phyloP scores from a whole-genome alignment of 2,797 vertebrate species.

The Thunnus albacares region DNA sequence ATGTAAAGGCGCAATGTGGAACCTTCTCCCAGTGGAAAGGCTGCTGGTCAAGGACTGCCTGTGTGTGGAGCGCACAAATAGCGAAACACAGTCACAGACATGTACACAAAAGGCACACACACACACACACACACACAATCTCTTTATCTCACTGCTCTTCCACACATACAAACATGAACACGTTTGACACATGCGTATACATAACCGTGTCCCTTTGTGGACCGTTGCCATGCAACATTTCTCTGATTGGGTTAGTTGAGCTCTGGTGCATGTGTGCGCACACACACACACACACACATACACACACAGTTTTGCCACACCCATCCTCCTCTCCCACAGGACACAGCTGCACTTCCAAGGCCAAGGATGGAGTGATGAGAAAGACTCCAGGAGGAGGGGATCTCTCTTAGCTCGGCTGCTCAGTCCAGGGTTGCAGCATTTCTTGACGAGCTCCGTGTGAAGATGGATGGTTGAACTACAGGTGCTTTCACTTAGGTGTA shows the following conservation, averaged over 20 bases:
- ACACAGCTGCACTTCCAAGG: constrained; percentile 80
- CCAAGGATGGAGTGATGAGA: constrained; percentile 66
- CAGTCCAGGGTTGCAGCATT: constrained; percentile 17
- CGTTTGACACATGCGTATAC: constrained; percentile 74
- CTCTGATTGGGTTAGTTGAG: constrained; percentile 88
- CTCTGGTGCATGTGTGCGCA: constrained; percentile 70
- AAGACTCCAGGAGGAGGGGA: constrained; percentile 52
- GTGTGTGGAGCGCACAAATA: constrained; percentile 41
- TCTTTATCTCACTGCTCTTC: constrained; percentile 54
- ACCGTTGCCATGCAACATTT: constrained; percentile 89
- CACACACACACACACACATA: constrained; percentile 47
- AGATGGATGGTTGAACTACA: constrained; percentile 27
- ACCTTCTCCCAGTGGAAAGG: constrained; percentile 40
- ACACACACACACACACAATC: constrained; percentile 32
- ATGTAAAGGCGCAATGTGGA: constrained; percentile 23
- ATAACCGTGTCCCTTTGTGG: constrained; percentile 81
- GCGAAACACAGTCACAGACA: constrained; percentile 39
- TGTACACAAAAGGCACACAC: constrained; percentile 4
- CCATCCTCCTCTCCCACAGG: constrained; percentile 78
- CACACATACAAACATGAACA: constrained; percentile 63
- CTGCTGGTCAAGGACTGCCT: constrained; percentile 45
- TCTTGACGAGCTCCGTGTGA: constrained; percentile 22
- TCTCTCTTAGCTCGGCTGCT: constrained; percentile 41
- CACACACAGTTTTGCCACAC: constrained; percentile 72
- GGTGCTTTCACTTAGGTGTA: background rate